A percentile compares a stretch with the other conserved stretches of the same genome.
phyloP scores from a whole-genome alignment of 1,140 invertebrate species.

The Drusus annulatus region DNA sequence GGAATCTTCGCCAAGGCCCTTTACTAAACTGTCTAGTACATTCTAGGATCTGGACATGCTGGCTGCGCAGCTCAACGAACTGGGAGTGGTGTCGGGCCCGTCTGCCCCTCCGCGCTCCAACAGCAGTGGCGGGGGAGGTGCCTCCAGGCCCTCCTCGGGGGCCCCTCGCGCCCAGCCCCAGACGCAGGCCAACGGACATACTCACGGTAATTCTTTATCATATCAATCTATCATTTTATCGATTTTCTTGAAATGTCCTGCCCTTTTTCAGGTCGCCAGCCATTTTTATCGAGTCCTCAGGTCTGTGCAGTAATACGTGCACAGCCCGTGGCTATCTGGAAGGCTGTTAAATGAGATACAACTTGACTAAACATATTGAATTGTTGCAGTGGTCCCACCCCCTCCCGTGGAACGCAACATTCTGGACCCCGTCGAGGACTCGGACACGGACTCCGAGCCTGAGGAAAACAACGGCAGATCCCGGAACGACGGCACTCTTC shows the following conservation, averaged over 20 bases:
- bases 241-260: no score
- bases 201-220: constrained; percentile 38
- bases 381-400: constrained; percentile 60
- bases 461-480: constrained; percentile 78
- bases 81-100: constrained; percentile 80
- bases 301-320: no score
- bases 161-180: constrained; percentile 63
- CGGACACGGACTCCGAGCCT: constrained; percentile 78
- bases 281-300: no score
- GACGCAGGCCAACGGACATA: constrained; percentile 67
- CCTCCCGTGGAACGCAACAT: constrained; percentile 66
- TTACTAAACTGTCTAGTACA: no score
- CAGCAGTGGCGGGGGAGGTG: constrained; percentile 65
- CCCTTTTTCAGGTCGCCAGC: no score
- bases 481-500: constrained; percentile 92
- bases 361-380: no score
- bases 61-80: constrained; percentile 93
- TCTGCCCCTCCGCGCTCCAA: constrained; percentile 73
- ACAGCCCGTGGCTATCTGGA: no score
- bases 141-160: constrained; percentile 68
- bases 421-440: constrained; percentile 76
- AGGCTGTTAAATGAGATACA: no score
- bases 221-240: not conserved
- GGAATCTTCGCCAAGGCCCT: no score
- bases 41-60: constrained; percentile 91